Conservation (phyloP, 1,140 invertebrate species). For the Lucilia sericata region DNA sequence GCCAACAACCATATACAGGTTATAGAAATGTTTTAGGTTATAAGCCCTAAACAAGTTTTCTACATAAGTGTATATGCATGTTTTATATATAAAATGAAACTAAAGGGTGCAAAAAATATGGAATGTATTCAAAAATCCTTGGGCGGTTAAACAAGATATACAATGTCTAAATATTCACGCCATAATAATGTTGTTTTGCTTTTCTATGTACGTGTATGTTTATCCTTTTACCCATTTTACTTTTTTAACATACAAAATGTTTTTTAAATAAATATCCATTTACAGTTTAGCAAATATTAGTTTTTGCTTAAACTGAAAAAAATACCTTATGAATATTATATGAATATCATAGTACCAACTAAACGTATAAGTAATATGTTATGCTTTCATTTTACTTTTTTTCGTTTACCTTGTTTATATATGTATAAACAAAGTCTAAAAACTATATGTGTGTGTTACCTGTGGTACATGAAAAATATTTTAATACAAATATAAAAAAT, state of each 20-base stretch:
- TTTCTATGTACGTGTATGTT: not conserved
- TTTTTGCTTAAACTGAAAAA: not conserved
- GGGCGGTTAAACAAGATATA: not conserved
- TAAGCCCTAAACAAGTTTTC: not conserved
- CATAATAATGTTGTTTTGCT: not conserved
- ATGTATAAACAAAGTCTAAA: not conserved
- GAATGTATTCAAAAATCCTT: not conserved
- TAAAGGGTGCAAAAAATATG: not conserved
- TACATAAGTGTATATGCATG: not conserved
- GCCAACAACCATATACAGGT: not conserved
- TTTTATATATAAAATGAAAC: not conserved
- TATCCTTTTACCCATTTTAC: not conserved
- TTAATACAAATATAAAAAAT: not conserved
- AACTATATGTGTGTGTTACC: not conserved
- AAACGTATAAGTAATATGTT: not conserved
- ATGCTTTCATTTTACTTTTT: not conserved
- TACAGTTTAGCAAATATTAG: slow-evolving; percentile 16
- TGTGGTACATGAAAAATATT: not conserved
- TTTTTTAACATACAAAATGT: not conserved
- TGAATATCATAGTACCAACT: not conserved
- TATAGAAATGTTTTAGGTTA: not conserved
- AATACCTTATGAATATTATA: slow-evolving; percentile 9
- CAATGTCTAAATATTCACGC: slow-evolving; percentile 13
- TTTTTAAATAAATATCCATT: slow-evolving; percentile 29
- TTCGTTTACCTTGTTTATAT: not conserved